phyloP scores from a whole-genome alignment of 2,888 invertebrate species.

The Rhabditoides inermis region DNA sequence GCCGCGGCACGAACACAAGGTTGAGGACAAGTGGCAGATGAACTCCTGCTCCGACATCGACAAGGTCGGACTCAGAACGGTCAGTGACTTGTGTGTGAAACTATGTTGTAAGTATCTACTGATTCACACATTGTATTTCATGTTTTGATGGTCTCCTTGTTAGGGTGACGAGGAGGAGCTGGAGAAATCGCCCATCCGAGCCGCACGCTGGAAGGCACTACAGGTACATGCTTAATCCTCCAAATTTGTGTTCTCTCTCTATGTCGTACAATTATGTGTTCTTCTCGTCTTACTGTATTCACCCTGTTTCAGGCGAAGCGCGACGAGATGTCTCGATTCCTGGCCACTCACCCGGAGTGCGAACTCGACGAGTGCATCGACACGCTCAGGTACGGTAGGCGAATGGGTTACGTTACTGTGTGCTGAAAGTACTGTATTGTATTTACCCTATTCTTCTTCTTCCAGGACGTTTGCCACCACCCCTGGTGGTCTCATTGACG shows the following conservation, averaged over 20 bases:
- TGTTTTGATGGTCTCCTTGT: neutral
- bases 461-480: conserved; percentile 18
- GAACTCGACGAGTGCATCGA: conserved; percentile 22
- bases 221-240: no score
- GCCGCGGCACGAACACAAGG: conserved; percentile 16
- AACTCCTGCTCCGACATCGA: conserved; percentile 25
- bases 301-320: no score
- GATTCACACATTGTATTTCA: neutral
- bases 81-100: no score
- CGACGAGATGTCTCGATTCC: conserved; percentile 21
- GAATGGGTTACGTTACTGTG: no score
- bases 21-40: conserved; percentile 18
- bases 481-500: conserved; percentile 34
- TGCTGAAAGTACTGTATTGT: neutral
- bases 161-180: neutral
- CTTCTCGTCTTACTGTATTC: no score
- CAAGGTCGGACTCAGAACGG: no score
- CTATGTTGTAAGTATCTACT: neutral
- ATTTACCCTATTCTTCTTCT: neutral
- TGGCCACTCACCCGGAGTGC: conserved; percentile 18
- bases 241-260: no score
- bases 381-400: no score
- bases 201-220: conserved; percentile 19
- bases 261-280: no score
- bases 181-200: conserved; percentile 15